These are phyloP conservation scores for Argyresthia albistria DNA, from an alignment of 2,888 invertebrate species.

Conservation along the genomic window DNA sequence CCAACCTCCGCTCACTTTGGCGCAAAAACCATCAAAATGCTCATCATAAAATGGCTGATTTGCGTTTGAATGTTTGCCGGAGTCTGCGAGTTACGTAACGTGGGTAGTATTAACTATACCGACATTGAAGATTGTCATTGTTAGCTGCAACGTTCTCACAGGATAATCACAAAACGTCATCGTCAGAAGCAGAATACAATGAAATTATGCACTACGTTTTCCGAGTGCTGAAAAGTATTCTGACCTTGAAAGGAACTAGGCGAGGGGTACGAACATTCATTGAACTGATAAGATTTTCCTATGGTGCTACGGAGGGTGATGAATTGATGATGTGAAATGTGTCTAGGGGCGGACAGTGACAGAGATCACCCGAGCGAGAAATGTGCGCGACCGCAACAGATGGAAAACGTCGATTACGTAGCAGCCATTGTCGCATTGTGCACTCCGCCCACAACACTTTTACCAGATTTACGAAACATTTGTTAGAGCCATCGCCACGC, in stretches of 20 bases:
- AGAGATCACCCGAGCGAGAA: constrained; percentile 50
- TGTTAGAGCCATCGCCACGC: constrained; percentile 35
- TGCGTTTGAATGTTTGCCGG: constrained; percentile 19
- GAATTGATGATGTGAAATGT: neutral
- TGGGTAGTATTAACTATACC: constrained; percentile 30
- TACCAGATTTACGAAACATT: constrained; percentile 63
- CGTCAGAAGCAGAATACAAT: constrained; percentile 3
- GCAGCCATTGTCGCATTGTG: constrained; percentile 58
- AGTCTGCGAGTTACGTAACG: constrained; percentile 34
- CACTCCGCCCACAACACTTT: constrained; percentile 56
- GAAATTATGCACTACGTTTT: neutral
- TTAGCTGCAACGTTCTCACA: constrained; percentile 47
- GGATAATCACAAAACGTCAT: constrained; percentile 39
- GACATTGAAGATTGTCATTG: constrained; percentile 41
- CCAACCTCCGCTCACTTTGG: constrained; percentile 39
- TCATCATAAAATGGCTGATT: constrained; percentile 57
- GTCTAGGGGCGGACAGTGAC: constrained; percentile 18
- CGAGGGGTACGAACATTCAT: neutral
- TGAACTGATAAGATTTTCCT: neutral
- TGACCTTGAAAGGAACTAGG: neutral
- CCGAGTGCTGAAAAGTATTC: neutral
- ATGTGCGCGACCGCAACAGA: constrained; percentile 62
- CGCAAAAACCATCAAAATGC: constrained; percentile 43
- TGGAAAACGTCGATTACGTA: constrained; percentile 66
- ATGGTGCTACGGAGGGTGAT: neutral